A percentile compares a stretch with the other conserved stretches of the same genome.
Conservation (phyloP, 2,113 vertebrate genomes). For the Promerops cafer region DNA sequence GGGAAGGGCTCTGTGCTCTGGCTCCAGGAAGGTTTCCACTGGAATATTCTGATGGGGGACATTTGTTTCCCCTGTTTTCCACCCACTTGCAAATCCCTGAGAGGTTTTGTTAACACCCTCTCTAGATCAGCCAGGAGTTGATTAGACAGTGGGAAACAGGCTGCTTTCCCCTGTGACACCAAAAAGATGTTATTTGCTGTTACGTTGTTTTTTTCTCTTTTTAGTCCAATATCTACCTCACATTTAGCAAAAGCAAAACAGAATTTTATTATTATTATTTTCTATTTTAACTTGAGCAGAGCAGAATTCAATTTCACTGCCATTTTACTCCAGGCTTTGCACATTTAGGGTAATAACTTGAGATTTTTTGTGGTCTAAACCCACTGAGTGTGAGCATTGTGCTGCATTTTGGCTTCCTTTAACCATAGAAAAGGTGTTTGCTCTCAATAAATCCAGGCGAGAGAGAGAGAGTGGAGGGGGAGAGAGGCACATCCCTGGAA, state of each 20-base stretch:
- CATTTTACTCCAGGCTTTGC: not conserved
- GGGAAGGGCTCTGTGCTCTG: not conserved
- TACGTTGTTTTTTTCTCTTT: not conserved
- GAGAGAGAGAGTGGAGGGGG: too few species aligned
- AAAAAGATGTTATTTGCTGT: not conserved
- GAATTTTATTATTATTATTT: not conserved
- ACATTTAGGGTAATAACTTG: not conserved
- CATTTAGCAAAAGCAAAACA: not conserved
- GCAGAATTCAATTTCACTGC: not conserved
- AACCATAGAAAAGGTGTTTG: not conserved
- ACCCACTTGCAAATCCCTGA: not conserved
- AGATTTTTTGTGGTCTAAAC: not conserved
- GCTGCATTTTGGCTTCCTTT: not conserved
- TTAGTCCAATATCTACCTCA: not conserved
- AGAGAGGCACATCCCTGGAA: not conserved
- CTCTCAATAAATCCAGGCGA: not conserved
- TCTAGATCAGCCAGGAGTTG: not conserved
- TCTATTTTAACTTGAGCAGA: not conserved
- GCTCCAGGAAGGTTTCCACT: not conserved
- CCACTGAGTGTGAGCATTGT: accelerated
- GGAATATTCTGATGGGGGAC: not conserved
- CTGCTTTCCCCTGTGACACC: not conserved
- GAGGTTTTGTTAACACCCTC: not conserved
- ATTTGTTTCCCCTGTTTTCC: not conserved
- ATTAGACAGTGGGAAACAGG: not conserved